Conservation (phyloP, 2,888 invertebrate species). For the Atrina japonica region DNA sequence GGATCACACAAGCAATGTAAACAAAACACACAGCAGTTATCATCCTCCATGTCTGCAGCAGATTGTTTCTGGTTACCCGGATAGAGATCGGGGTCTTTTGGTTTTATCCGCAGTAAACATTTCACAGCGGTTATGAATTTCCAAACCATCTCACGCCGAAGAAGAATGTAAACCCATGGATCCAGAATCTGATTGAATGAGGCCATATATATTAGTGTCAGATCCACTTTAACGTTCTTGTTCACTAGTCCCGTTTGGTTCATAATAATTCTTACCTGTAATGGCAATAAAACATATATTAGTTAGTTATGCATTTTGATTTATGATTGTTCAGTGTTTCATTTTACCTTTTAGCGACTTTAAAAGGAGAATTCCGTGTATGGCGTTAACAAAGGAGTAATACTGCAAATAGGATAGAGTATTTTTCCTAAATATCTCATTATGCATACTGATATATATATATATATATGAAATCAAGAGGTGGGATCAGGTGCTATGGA, state of each 20-base stretch:
- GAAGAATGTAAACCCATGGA: slow-evolving; percentile 80
- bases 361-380: too few species aligned
- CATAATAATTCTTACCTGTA: slow-evolving; percentile 59
- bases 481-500: too few species aligned
- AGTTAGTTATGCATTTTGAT: too few species aligned
- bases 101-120: slow-evolving; percentile 33
- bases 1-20: slow-evolving; percentile 66
- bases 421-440: too few species aligned
- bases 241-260: slow-evolving; percentile 59
- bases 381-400: too few species aligned
- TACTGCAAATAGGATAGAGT: too few species aligned
- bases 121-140: slow-evolving; percentile 54
- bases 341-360: too few species aligned
- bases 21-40: slow-evolving; percentile 62
- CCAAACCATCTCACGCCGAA: slow-evolving; percentile 73
- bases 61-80: background rate
- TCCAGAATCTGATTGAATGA: slow-evolving; percentile 79
- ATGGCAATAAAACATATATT: too few species aligned
- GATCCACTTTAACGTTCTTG: slow-evolving; percentile 57
- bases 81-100: background rate
- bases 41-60: slow-evolving; percentile 38
- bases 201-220: slow-evolving; percentile 75
- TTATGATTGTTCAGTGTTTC: too few species aligned
- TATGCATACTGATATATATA: too few species aligned
- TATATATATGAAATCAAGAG: too few species aligned